Percentiles rank a stretch among this genome's conserved stretches.
Evolutionary conservation across 2,888 invertebrate species (phyloP).

Genomic region (Agonum fuliginosum): DNA sequence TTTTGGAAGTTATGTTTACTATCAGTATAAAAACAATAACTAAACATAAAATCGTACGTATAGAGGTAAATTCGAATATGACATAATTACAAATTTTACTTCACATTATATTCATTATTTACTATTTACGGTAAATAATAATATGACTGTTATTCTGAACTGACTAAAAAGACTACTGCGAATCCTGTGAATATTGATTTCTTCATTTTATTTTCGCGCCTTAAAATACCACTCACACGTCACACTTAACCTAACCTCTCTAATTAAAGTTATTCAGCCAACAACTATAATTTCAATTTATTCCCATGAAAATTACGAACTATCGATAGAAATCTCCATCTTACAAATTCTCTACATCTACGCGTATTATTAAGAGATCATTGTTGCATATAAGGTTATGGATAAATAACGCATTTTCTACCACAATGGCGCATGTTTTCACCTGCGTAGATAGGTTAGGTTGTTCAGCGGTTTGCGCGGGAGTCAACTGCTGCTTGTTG

Average conservation of each 20-base stretch:
- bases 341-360: neutral
- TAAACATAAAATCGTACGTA: too few species aligned
- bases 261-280: slow-evolving; percentile 25
- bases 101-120: too few species aligned
- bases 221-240: too few species aligned
- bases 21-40: too few species aligned
- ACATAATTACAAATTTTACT: too few species aligned
- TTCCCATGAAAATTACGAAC: slow-evolving; percentile 16
- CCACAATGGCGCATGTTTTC: slow-evolving; percentile 51
- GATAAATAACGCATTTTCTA: slow-evolving; percentile 50
- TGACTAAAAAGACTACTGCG: too few species aligned
- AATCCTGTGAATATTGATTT: too few species aligned
- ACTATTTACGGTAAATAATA: too few species aligned
- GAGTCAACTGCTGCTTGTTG: slow-evolving; percentile 34
- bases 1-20: too few species aligned
- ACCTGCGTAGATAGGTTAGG: slow-evolving; percentile 16
- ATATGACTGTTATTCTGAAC: too few species aligned
- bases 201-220: too few species aligned
- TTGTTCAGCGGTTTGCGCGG: slow-evolving; percentile 4
- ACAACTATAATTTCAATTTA: slow-evolving; percentile 24
- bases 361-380: slow-evolving; percentile 56
- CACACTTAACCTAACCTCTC: slow-evolving; percentile 5
- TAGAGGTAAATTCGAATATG: too few species aligned
- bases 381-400: slow-evolving; percentile 54
- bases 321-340: slow-evolving; percentile 9